Evolutionary conservation across 2,888 invertebrate species (phyloP).

Genomic region (Euplexia lucipara): DNA sequence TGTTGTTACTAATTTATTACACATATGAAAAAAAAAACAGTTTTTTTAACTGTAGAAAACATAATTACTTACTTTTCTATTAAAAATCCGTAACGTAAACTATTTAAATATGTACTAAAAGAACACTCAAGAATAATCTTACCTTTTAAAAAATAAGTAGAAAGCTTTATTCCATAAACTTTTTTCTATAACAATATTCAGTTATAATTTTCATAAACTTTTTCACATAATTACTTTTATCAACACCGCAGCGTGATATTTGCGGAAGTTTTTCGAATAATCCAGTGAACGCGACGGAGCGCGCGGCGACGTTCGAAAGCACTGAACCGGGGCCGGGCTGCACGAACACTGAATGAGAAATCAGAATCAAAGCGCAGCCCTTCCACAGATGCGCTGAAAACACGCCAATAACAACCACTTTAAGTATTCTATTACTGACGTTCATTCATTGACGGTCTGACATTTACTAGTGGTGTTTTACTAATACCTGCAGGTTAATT

Average conservation of each 20-base stretch:
- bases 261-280: constrained; percentile 48
- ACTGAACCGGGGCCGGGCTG: constrained; percentile 69
- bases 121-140: constrained; percentile 6
- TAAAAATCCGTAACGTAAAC: not conserved
- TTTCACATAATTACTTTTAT: constrained; percentile 44
- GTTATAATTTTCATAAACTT: constrained; percentile 22
- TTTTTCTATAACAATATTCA: constrained; percentile 13
- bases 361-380: constrained; percentile 71
- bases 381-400: constrained; percentile 69
- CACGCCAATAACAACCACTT: constrained; percentile 48
- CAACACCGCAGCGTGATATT: constrained; percentile 25
- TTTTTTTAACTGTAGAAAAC: not conserved
- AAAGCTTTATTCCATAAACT: constrained; percentile 38
- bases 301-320: constrained; percentile 56
- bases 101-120: not conserved
- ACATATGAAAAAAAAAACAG: not conserved
- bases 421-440: constrained; percentile 35
- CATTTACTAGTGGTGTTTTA: constrained; percentile 23
- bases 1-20: not conserved
- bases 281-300: constrained; percentile 34
- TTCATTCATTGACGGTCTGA: constrained; percentile 35
- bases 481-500: constrained; percentile 13
- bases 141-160: constrained; percentile 21
- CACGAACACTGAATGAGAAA: constrained; percentile 77
- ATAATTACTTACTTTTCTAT: not conserved